phyloP scores from a whole-genome alignment of 2,797 vertebrate species.

The Poecilia picta region DNA sequence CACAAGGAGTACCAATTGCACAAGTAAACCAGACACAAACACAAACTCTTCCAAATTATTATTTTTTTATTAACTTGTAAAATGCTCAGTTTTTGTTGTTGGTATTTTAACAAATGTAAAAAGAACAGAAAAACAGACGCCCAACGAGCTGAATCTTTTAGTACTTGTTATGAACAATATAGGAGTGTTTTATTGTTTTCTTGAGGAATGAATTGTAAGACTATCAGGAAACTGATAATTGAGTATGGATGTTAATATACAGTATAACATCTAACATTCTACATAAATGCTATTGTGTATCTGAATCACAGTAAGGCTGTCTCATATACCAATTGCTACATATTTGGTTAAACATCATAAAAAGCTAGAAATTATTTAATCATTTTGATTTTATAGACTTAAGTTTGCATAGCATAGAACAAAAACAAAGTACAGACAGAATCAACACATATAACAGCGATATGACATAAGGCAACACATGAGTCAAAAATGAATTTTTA shows the following conservation, averaged over 20 bases:
- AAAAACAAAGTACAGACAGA: slow-evolving; percentile 7
- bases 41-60: neutral
- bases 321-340: neutral
- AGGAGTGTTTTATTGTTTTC: neutral
- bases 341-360: neutral
- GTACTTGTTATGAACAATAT: neutral
- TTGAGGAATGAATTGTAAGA: neutral
- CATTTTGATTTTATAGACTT: neutral
- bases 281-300: neutral
- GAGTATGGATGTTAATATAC: neutral
- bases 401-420: neutral
- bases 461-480: neutral
- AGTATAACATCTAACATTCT: too few species aligned
- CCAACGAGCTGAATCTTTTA: neutral
- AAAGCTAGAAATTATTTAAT: neutral
- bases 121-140: neutral
- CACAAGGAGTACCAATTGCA: neutral
- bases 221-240: neutral
- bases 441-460: neutral
- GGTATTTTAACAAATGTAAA: neutral
- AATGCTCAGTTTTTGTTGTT: neutral
- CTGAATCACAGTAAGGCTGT: neutral
- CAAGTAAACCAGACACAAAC: neutral
- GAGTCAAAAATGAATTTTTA: neutral
- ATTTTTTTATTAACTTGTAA: neutral